These are phyloP conservation scores for Chelonus formosanus DNA, from an alignment of 2,888 invertebrate species.

Conservation along the genomic window DNA sequence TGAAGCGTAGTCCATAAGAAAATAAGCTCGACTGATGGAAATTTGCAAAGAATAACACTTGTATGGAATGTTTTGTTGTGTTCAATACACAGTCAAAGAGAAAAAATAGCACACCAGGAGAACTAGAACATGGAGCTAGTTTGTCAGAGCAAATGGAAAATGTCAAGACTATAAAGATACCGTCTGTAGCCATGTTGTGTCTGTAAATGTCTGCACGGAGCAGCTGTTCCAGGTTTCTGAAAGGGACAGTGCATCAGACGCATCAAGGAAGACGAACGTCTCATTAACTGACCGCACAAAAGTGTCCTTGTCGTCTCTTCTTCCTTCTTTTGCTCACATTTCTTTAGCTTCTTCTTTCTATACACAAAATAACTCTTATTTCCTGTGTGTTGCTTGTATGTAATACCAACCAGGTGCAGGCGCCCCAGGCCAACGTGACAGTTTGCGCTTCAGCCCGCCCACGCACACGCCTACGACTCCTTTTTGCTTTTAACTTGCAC, in stretches of 20 bases:
- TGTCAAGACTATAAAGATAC: slow-evolving; percentile 1
- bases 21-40: too few species aligned
- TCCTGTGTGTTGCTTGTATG: slow-evolving; percentile 4
- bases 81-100: background rate
- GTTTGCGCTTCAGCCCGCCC: slow-evolving; percentile 23
- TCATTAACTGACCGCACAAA: slow-evolving; percentile 23
- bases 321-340: background rate
- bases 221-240: slow-evolving; percentile 15
- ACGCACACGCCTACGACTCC: slow-evolving; percentile 7
- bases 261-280: slow-evolving; percentile 18
- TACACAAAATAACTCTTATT: slow-evolving; percentile 11
- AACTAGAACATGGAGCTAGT: slow-evolving; percentile 1
- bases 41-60: too few species aligned
- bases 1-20: too few species aligned
- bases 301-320: slow-evolving; percentile 9
- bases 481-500: slow-evolving; percentile 1
- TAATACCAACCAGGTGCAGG: slow-evolving; percentile 12
- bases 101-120: background rate
- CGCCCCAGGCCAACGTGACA: slow-evolving; percentile 15
- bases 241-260: background rate
- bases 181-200: background rate
- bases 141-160: background rate
- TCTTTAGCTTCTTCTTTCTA: background rate
- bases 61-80: background rate
- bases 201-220: slow-evolving; percentile 13